Evolutionary conservation across 2,888 invertebrate genomes (phyloP).

Genomic region (Trisateles emortualis): DNA sequence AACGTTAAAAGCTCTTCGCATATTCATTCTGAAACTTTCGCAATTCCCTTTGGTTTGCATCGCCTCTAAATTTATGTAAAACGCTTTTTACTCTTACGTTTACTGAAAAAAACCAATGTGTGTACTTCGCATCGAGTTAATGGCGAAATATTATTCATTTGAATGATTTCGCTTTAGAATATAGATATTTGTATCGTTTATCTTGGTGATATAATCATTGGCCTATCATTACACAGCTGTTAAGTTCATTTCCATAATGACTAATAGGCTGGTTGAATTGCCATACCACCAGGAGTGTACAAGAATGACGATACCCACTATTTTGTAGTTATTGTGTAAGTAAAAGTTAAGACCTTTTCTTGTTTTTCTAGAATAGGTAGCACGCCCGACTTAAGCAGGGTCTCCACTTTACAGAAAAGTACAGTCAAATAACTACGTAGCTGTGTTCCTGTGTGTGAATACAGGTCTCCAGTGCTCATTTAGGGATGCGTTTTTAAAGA

Average conservation of each 20-base stretch:
- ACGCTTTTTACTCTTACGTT: conserved; percentile 52
- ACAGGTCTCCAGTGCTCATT: no score
- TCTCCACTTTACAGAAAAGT: no score
- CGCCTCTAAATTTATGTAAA: conserved; percentile 65
- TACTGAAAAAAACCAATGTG: conserved; percentile 29
- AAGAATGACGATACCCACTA: no score
- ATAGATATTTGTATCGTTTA: neutral
- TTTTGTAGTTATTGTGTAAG: no score
- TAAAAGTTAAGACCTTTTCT: no score
- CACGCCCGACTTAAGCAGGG: no score
- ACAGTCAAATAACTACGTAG: no score
- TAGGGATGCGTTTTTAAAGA: no score
- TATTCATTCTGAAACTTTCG: conserved; percentile 75
- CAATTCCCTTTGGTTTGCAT: conserved; percentile 71
- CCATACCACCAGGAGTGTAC: no score
- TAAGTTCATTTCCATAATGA: neutral
- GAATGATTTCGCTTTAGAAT: conserved; percentile 16
- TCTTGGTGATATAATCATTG: conserved; percentile 6
- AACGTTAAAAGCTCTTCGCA: conserved; percentile 63
- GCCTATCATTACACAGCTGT: neutral
- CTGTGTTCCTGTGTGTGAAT: no score
- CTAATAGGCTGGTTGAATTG: no score
- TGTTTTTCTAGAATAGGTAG: no score
- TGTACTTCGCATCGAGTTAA: conserved; percentile 31
- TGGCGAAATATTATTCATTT: conserved; percentile 36